These are phyloP conservation scores for Scaptodrosophila lebanonensis DNA, from an alignment of 1,140 invertebrate genomes.

Conservation along the genomic window DNA sequence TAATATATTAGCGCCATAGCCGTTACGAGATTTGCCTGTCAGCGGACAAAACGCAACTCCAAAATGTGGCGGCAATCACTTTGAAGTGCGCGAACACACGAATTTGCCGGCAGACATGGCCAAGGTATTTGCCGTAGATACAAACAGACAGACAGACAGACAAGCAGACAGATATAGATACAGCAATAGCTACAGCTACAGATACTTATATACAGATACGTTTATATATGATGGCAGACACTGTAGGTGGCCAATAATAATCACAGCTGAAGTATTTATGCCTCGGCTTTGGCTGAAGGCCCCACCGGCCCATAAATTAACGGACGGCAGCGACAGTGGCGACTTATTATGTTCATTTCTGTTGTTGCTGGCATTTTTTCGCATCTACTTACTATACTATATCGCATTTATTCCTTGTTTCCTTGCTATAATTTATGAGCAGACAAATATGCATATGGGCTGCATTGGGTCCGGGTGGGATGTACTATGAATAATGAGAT, in stretches of 20 bases:
- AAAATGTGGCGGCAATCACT: conserved; percentile 20
- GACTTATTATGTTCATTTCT: conserved; percentile 35
- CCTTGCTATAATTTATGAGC: conserved; percentile 1
- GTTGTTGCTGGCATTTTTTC: conserved; percentile 3
- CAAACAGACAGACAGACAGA: no score
- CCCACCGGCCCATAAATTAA: conserved; percentile 52
- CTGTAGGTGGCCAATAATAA: conserved; percentile 33
- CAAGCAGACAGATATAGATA: conserved; percentile 8
- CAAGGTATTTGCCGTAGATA: conserved; percentile 17
- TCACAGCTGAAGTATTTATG: conserved; percentile 63
- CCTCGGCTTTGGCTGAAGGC: conserved; percentile 37
- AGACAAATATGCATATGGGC: no score
- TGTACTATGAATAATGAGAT: no score
- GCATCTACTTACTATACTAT: conserved; percentile 8
- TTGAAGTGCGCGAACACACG: conserved; percentile 35
- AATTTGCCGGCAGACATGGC: conserved; percentile 30
- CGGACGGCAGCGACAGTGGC: not conserved
- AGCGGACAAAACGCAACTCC: conserved; percentile 7
- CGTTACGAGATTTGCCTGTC: no score
- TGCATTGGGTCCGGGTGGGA: no score
- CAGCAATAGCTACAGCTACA: not conserved
- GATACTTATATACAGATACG: no score
- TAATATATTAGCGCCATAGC: conserved; percentile 27
- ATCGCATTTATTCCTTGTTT: conserved; percentile 41
- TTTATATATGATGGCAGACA: not conserved